Base-by-base conservation (phyloP, 2,797 vertebrate species). In the Sebastes glaucus region DNA sequence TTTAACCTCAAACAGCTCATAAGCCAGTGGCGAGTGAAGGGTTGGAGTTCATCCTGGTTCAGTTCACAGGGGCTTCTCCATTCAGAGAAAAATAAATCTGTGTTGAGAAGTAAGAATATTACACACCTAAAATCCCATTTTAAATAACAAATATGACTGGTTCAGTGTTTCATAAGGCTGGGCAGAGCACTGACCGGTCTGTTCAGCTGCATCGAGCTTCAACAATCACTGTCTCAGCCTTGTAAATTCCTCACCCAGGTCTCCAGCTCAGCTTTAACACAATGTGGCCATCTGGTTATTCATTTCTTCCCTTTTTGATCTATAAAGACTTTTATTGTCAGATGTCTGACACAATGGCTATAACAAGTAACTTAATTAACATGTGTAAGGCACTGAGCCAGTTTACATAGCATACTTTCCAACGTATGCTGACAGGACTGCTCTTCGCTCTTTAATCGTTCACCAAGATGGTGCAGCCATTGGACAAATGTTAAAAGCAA, bases 221-320 rank as follows among this genome's bases (percentile, higher is more conserved):
- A 62, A 78, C 52, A 61, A 62, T 73, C 32, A 60, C 22, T 53
- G 13, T 68, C 22, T 64, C 23, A 5, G 23, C 27, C 27, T 22
- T 46, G 8, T 79, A 62, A 68, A 73, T 59, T 30, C 25, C 59
- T 46, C n/a, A 22, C 1, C 6, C 72, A 62, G 6, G 33, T 69
- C 62, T 65, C 16, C 35, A 27, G 14, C 33, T 69, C 65, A 65
- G 61, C 55, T 73, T 6, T 32, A 70, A 61, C 25, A n/a, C 56
- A 70, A 32, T 57, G 57, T 32, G 38, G 35, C 53, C 74, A 61
- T 85, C 83, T 80, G 84, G 60, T 30, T 49, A 11, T 49, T 71
- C 10, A 33, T 73, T 60, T 77, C 18, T 64, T 57, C 33, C 10
- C 2, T 23, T 75, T 42, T 64, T 55, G 2, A 56, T 74, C 27